A percentile compares a stretch with the other conserved stretches of the same genome.
Conservation (phyloP, 1,140 invertebrate species). For the Elymnias hypermnestra region DNA sequence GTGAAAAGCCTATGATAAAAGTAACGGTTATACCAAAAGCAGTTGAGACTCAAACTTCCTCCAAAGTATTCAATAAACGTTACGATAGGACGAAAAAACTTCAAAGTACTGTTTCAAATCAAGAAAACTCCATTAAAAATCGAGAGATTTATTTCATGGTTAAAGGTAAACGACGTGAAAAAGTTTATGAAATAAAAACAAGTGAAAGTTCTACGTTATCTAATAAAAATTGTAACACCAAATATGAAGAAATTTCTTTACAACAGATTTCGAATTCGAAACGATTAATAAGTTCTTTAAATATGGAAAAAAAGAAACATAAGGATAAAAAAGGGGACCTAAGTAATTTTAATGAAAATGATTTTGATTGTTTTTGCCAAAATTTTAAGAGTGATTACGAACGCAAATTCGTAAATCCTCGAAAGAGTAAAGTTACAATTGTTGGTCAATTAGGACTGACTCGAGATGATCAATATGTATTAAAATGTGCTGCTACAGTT, state of each 20-base stretch:
- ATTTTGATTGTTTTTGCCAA: conserved; percentile 3
- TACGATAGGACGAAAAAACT: conserved; percentile 25
- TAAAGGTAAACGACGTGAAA: conserved; percentile 24
- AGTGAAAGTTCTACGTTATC: conserved; percentile 34
- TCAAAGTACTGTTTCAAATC: conserved; percentile 35
- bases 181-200: conserved; percentile 39
- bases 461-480: conserved; percentile 42
- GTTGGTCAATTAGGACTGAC: conserved; percentile 44
- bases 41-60: conserved; percentile 22
- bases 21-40: conserved; percentile 45
- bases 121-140: conserved; percentile 32
- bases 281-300: conserved; percentile 33
- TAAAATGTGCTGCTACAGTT: conserved; percentile 49
- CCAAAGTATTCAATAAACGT: conserved; percentile 27
- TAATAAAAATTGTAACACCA: conserved; percentile 17
- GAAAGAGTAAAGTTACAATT: conserved; percentile 40
- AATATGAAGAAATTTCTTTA: conserved; percentile 31
- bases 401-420: conserved; percentile 9
- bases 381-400: not conserved
- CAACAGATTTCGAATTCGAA: conserved; percentile 30
- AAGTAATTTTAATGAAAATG: conserved; percentile 5
- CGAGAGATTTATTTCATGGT: conserved; percentile 32
- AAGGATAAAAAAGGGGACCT: conserved; percentile 20
- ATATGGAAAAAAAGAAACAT: conserved; percentile 45
- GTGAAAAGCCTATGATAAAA: conserved; percentile 39